Conservation (phyloP, 1,140 invertebrate genomes). For the Drosophila micromelanica region DNA sequence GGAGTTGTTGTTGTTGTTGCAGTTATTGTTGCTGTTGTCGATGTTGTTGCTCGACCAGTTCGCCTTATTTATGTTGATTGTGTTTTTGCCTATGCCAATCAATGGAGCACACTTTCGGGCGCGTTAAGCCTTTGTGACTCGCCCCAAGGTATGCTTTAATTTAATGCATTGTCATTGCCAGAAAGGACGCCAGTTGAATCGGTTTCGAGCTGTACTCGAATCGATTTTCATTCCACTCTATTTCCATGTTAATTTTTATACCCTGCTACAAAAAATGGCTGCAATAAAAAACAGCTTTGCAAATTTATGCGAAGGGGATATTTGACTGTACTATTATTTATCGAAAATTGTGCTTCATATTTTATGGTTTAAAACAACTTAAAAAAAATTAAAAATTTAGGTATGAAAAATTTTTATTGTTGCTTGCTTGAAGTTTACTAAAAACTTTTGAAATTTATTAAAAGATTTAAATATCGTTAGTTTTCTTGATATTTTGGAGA, state of each 20-base stretch:
- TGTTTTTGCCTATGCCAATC: slow-evolving; percentile 79
- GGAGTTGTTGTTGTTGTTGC: slow-evolving; percentile 32
- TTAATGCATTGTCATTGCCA: slow-evolving; percentile 57
- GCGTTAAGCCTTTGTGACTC: slow-evolving; percentile 54
- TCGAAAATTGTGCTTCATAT: too few relatives aligned
- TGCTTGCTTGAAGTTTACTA: too few relatives aligned
- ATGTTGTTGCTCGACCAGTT: slow-evolving; percentile 41
- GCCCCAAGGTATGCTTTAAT: slow-evolving; percentile 72
- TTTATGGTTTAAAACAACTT: too few relatives aligned
- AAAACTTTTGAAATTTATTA: too few relatives aligned
- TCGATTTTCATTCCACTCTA: slow-evolving; percentile 12
- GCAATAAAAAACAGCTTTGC: not conserved
- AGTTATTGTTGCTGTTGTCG: not conserved
- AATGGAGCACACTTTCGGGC: slow-evolving; percentile 65
- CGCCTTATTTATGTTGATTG: slow-evolving; percentile 76
- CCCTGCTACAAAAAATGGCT: not conserved
- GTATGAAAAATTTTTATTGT: too few relatives aligned
- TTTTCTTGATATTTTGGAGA: too few relatives aligned
- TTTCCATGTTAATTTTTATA: slow-evolving; percentile 12
- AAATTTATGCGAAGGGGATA: not conserved
- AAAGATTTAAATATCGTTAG: too few relatives aligned
- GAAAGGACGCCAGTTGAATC: not conserved
- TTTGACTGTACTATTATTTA: too few relatives aligned
- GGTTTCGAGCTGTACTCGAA: not conserved
- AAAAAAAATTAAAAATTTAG: too few relatives aligned